Base-by-base conservation (phyloP, 2,888 invertebrate species). In the Halictus quadricinctus region DNA sequence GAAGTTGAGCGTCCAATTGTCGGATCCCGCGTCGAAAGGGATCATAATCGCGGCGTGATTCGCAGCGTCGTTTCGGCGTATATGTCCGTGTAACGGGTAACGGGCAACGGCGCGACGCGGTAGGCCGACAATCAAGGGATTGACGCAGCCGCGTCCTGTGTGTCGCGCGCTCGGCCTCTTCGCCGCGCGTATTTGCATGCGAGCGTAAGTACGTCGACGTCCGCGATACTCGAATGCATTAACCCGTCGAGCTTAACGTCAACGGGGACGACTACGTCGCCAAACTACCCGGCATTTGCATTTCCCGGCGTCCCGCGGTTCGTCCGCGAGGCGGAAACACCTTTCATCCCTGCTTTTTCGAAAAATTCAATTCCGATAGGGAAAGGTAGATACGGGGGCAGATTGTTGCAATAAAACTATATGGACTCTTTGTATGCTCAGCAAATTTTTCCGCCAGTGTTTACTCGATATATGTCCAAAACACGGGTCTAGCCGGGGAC, bases 221-320 rank as follows among this genome's bases (percentile, higher is more conserved):
- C 79, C 69, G 64, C 80, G 82, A 80, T 83, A 89, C 89, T 84
- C 85, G 85, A 88, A 87, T 89, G 81, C 87, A 89, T 88, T 88
- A 89, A 87, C 87, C 82, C 81, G 50, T 46, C 69, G 81, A 66
- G 84, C 66, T 85, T 83, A 76, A 79, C 85, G 66, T 54, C 80
- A 72, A 88, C 75, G 80, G 66, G 82, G 84, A 74, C 80, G 77
- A 48, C 85, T 58, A 29, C 79, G 88, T 88, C 88, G 87, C 80
- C 79, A 84, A 87, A 88, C 89, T 87, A 60, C 76, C 74, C 76
- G 50, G 70, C 87, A 88, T 88, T 88, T 88, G 87, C 88, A 88
- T 88, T 88, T 73, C 75, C 80, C 88, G 50, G 79, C 79, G 88
- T 58, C 80, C 85, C 85, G 50, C 46, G 74, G 64, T 25, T 54